Conservation (phyloP, 2,113 vertebrate species). For the Carlito syrichta region DNA sequence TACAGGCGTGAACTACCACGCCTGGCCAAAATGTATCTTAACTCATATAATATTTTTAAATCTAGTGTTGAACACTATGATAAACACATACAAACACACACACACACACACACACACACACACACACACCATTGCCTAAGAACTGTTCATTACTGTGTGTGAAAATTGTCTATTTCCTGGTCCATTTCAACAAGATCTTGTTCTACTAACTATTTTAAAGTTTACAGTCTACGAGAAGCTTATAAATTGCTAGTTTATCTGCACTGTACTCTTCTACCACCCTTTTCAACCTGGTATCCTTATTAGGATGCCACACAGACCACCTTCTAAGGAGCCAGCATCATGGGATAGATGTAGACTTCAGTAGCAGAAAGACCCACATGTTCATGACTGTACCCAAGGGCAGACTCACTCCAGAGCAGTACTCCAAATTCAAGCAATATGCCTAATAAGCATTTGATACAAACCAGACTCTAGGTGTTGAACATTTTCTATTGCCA, state of each 20-base stretch:
- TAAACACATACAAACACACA: background rate
- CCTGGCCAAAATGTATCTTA: too few relatives aligned
- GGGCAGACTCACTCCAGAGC: background rate
- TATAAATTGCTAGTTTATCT: background rate
- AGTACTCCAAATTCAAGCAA: background rate
- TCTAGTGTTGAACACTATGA: constrained; percentile 31
- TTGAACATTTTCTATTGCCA: background rate
- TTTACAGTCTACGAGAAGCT: background rate
- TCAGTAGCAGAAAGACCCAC: background rate
- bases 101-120: background rate
- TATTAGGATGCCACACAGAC: background rate
- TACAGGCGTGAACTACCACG: too few relatives aligned
- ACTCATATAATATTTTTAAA: background rate
- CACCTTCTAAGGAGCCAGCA: background rate
- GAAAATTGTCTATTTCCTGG: constrained; percentile 21
- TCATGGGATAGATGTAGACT: background rate
- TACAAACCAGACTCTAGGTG: background rate
- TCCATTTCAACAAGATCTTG: constrained; percentile 9
- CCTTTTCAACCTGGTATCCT: background rate
- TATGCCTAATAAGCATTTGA: background rate
- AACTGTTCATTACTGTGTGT: background rate
- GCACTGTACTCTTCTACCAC: background rate
- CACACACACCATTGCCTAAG: background rate
- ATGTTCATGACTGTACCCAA: background rate
- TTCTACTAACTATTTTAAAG: background rate